These are phyloP conservation scores for Takifugu bimaculatus DNA, from an alignment of 2,113 vertebrate genomes.

Conservation along the genomic window DNA sequence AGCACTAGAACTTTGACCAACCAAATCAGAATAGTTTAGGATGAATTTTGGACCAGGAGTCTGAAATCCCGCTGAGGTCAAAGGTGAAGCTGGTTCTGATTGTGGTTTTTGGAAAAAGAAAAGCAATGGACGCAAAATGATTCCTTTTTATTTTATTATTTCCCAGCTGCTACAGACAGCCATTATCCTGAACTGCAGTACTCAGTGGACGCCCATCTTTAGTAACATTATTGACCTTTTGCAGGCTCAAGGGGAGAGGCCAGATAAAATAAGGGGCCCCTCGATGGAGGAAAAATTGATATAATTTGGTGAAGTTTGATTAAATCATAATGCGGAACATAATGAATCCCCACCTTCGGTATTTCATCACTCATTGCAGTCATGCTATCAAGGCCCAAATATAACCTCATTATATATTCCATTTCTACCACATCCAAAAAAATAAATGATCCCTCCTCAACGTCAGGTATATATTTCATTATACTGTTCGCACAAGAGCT, in stretches of 20 bases:
- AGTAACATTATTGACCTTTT: conserved; percentile 15
- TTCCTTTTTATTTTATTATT: too few relatives aligned
- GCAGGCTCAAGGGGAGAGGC: conserved; percentile 37
- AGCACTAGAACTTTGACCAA: conserved; percentile 20
- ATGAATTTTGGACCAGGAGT: too few relatives aligned
- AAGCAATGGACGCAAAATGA: neutral
- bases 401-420: conserved; percentile 78
- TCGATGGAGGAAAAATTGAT: conserved; percentile 68
- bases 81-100: too few relatives aligned
- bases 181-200: too few relatives aligned
- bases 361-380: conserved; percentile 72
- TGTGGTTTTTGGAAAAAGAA: neutral
- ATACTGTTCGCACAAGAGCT: conserved; percentile 48
- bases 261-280: conserved; percentile 53
- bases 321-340: conserved; percentile 77
- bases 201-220: neutral
- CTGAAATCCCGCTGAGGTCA: too few relatives aligned
- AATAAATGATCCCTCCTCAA: conserved; percentile 56
- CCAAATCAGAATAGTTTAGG: too few relatives aligned
- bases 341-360: conserved; percentile 71
- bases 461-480: conserved; percentile 74
- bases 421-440: conserved; percentile 63
- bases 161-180: too few relatives aligned
- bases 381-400: conserved; percentile 74
- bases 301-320: conserved; percentile 73